Conservation (phyloP, 2,888 invertebrate species). For the Nomada ferruginata region DNA sequence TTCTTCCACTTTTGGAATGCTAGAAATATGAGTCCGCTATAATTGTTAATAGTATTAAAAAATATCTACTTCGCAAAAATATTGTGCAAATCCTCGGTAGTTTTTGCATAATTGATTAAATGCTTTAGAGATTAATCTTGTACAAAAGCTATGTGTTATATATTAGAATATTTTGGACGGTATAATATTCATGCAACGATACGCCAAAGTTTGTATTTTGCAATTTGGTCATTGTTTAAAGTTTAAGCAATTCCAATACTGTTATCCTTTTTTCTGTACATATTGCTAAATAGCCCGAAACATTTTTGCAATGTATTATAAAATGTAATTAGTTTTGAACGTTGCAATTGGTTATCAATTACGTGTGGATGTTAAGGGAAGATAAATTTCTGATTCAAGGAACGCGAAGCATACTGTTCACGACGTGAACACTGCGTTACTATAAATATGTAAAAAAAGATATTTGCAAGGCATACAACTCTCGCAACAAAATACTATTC, state of each 20-base stretch:
- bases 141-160: conserved; percentile 57
- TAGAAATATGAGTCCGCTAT: conserved; percentile 56
- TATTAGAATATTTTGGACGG: conserved; percentile 64
- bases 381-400: conserved; percentile 54
- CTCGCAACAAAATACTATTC: conserved; percentile 72
- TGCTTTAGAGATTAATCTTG: conserved; percentile 59
- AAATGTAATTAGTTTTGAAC: conserved; percentile 67
- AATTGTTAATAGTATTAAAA: conserved; percentile 39
- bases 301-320: conserved; percentile 69
- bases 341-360: conserved; percentile 63
- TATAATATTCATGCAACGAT: conserved; percentile 67
- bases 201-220: conserved; percentile 69
- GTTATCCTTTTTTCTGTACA: conserved; percentile 70
- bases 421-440: conserved; percentile 64
- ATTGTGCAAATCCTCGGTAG: conserved; percentile 63
- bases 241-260: conserved; percentile 55
- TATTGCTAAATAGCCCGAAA: conserved; percentile 71
- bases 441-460: conserved; percentile 71
- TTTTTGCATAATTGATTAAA: conserved; percentile 45
- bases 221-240: conserved; percentile 65
- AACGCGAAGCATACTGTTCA: conserved; percentile 69
- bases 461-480: conserved; percentile 69
- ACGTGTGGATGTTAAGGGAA: conserved; percentile 55
- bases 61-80: conserved; percentile 53
- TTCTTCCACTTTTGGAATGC: conserved; percentile 56